These are phyloP conservation scores for Thymelicus sylvestris DNA, from an alignment of 2,888 invertebrate genomes.

Conservation along the genomic window DNA sequence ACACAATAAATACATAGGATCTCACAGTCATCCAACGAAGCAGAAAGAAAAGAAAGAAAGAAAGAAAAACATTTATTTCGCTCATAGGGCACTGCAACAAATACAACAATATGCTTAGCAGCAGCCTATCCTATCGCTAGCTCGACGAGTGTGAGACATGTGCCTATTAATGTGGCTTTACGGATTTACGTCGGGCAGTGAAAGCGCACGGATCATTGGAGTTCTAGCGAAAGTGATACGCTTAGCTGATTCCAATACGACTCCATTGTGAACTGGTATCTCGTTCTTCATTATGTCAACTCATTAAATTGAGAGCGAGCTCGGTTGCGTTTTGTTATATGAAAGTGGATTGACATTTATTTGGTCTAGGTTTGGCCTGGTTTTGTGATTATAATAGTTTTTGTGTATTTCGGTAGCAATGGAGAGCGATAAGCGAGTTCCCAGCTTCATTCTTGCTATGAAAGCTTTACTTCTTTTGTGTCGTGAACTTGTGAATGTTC, in stretches of 20 bases:
- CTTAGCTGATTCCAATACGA: conserved; percentile 32
- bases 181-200: conserved; percentile 29
- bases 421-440: too few species aligned
- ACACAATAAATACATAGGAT: too few species aligned
- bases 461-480: too few species aligned
- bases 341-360: neutral
- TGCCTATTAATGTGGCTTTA: conserved; percentile 16
- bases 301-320: neutral
- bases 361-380: neutral
- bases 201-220: conserved; percentile 37
- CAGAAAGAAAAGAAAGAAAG: too few species aligned
- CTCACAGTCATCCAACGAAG: too few species aligned
- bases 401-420: too few species aligned
- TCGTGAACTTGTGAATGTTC: too few species aligned
- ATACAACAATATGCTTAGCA: too few species aligned
- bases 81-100: too few species aligned
- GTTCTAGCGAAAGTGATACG: conserved; percentile 36
- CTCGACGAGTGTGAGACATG: neutral
- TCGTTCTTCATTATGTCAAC: conserved; percentile 31
- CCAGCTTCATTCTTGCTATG: too few species aligned
- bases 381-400: neutral
- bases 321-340: neutral
- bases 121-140: neutral
- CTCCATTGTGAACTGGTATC: conserved; percentile 31
- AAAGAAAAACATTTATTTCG: too few species aligned